phyloP scores from a whole-genome alignment of 2,888 invertebrate genomes.

The Drosophila tripunctata region DNA sequence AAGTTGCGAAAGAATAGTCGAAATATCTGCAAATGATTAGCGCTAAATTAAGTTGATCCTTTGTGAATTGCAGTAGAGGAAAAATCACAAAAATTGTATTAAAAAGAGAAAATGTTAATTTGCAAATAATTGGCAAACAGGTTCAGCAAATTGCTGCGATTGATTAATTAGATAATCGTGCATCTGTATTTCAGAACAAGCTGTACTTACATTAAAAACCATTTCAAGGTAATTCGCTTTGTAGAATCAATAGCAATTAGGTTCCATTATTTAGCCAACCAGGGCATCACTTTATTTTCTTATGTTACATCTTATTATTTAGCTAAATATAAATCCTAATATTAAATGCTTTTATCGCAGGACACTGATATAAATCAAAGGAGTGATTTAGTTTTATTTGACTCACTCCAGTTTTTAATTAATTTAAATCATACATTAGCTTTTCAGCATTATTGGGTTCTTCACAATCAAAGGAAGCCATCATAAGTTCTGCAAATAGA shows the following conservation, averaged over 20 bases:
- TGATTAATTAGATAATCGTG: background rate
- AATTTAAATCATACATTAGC: constrained; percentile 34
- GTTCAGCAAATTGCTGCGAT: background rate
- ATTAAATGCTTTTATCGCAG: constrained; percentile 5
- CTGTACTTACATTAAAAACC: background rate
- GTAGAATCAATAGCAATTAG: too few species aligned
- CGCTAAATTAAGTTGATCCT: background rate
- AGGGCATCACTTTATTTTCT: constrained; percentile 12
- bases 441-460: constrained; percentile 39
- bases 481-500: constrained; percentile 29
- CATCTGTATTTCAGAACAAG: background rate
- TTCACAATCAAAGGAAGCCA: constrained; percentile 40
- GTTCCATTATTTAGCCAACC: constrained; percentile 1
- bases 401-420: too few species aligned
- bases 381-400: background rate
- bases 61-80: background rate
- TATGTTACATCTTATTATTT: constrained; percentile 5
- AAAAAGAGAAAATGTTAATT: background rate
- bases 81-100: background rate
- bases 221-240: background rate
- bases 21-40: background rate
- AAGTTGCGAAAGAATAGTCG: background rate
- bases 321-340: constrained; percentile 13
- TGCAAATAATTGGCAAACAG: background rate
- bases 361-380: constrained; percentile 4